Percentiles rank a stretch among this genome's conserved stretches.
Evolutionary conservation across 1,140 invertebrate genomes (phyloP).

Genomic region (Drosophila ercepeae): DNA sequence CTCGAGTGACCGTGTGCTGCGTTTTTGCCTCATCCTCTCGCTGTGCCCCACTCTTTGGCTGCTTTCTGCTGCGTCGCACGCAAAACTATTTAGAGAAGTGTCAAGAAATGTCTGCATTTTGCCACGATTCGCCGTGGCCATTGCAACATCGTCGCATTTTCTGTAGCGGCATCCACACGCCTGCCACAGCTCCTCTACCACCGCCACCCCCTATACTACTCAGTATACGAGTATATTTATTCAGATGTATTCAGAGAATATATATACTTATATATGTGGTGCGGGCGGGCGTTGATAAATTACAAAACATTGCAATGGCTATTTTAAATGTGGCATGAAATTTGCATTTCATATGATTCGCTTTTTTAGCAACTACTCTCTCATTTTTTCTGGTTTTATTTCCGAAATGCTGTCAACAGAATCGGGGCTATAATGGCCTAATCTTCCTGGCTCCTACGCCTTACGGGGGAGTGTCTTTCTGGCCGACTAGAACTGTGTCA

Average conservation of each 20-base stretch:
- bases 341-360: slow-evolving; percentile 72
- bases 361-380: slow-evolving; percentile 25
- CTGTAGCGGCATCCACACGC: slow-evolving; percentile 55
- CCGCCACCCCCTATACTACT: too few relatives aligned
- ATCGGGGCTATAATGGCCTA: slow-evolving; percentile 62
- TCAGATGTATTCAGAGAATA: too few relatives aligned
- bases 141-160: slow-evolving; percentile 65
- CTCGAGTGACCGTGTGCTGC: slow-evolving; percentile 79
- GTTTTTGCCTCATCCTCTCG: slow-evolving; percentile 12
- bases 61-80: slow-evolving; percentile 58
- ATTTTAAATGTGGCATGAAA: slow-evolving; percentile 80
- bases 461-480: slow-evolving; percentile 34
- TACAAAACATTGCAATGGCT: slow-evolving; percentile 73
- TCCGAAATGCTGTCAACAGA: slow-evolving; percentile 56
- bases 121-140: slow-evolving; percentile 46
- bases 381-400: slow-evolving; percentile 12
- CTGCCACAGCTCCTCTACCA: slow-evolving; percentile 36
- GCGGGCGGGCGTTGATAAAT: slow-evolving; percentile 76
- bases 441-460: slow-evolving; percentile 29
- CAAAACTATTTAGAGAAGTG: slow-evolving; percentile 82
- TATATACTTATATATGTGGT: slow-evolving; percentile 9
- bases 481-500: slow-evolving; percentile 60
- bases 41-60: neutral
- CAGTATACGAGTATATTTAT: too few relatives aligned
- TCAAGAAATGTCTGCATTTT: slow-evolving; percentile 81